These are phyloP conservation scores for Platygyra sinensis DNA, from an alignment of 64 coral and sea anemone genomes.

Conservation along the genomic window DNA sequence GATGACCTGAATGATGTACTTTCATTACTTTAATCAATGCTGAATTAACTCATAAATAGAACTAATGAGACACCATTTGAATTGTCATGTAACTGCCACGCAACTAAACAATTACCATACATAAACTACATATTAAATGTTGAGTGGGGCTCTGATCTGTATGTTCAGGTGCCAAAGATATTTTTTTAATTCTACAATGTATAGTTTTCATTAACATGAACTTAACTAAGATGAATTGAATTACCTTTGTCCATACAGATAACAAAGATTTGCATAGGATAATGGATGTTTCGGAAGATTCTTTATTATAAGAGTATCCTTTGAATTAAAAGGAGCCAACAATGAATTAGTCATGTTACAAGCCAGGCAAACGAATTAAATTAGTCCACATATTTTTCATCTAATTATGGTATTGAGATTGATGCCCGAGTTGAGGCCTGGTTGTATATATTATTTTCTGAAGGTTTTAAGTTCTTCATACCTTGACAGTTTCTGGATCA, in stretches of 20 bases:
- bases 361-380: no score
- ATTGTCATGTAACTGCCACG: no score
- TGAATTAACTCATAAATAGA: no score
- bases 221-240: not conserved
- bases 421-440: no score
- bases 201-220: no score
- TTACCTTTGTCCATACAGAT: slow-evolving; percentile 45
- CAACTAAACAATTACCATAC: not conserved
- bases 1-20: no score
- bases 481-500: not conserved
- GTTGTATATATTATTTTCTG: no score
- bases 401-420: no score
- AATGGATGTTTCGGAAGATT: slow-evolving; percentile 36
- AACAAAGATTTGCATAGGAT: not conserved
- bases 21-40: no score
- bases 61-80: no score
- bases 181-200: no score
- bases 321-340: not conserved
- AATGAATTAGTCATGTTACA: not conserved
- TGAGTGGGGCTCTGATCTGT: not conserved
- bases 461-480: not conserved
- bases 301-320: slow-evolving; percentile 28
- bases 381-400: no score
- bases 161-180: not conserved
- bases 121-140: not conserved